Conservation (phyloP, 2,888 invertebrate species). For the Hypsopygia costalis region DNA sequence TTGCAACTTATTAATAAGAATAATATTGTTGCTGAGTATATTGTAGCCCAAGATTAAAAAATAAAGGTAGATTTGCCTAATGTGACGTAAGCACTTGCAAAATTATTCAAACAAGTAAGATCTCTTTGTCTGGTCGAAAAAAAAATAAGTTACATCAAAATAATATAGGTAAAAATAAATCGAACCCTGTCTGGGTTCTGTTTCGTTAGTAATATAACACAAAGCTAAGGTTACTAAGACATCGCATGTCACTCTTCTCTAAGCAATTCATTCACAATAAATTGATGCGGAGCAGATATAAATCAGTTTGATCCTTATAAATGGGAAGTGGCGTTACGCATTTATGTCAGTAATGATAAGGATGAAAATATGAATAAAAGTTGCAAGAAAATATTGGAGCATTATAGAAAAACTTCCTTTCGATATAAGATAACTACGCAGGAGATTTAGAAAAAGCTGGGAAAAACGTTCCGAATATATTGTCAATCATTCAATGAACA, state of each 20-base stretch:
- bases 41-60: too few relatives aligned
- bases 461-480: conserved; percentile 40
- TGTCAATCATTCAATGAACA: conserved; percentile 51
- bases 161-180: too few relatives aligned
- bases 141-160: too few relatives aligned
- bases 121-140: too few relatives aligned
- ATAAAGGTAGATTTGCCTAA: too few relatives aligned
- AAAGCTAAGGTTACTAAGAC: too few relatives aligned
- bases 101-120: too few relatives aligned
- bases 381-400: conserved; percentile 22
- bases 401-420: conserved; percentile 27
- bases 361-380: conserved; percentile 19
- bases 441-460: conserved; percentile 35
- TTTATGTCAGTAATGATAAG: conserved; percentile 12
- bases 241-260: neutral
- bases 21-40: too few relatives aligned
- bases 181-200: too few relatives aligned
- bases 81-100: too few relatives aligned
- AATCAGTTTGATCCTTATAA: conserved; percentile 9
- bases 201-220: too few relatives aligned
- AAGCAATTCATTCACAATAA: neutral
- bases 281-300: conserved; percentile 1
- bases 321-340: conserved; percentile 6
- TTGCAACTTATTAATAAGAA: too few relatives aligned
- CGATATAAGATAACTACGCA: conserved; percentile 33